These are phyloP conservation scores for Irena cyanogastra DNA, from an alignment of 2,113 vertebrate species.

Conservation along the genomic window DNA sequence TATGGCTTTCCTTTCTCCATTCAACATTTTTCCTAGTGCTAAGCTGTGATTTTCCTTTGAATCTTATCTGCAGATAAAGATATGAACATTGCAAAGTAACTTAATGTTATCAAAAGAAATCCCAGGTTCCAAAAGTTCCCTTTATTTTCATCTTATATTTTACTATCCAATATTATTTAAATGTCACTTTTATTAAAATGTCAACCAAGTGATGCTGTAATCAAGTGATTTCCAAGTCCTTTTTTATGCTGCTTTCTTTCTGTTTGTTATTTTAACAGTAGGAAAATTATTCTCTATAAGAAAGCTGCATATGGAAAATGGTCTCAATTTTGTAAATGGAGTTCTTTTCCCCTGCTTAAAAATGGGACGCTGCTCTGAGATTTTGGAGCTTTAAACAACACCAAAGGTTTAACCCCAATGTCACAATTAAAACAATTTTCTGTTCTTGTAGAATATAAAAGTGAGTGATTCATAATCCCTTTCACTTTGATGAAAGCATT, in stretches of 20 bases:
- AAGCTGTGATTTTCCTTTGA: neutral
- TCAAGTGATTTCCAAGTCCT: neutral
- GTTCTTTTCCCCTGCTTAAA: neutral
- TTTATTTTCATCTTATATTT: slow-evolving; percentile 57
- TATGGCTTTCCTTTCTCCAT: neutral
- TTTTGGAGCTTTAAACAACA: neutral
- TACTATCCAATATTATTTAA: slow-evolving; percentile 50
- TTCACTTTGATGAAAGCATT: neutral
- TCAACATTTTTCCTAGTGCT: neutral
- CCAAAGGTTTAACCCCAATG: neutral
- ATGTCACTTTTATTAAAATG: slow-evolving; percentile 56
- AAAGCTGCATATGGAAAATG: neutral
- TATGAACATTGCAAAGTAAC: neutral
- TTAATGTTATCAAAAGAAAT: neutral
- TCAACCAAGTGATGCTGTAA: slow-evolving; percentile 29
- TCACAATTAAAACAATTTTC: slow-evolving; percentile 5
- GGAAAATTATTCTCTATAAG: neutral
- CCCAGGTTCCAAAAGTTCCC: neutral
- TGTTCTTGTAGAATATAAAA: neutral
- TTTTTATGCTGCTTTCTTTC: slow-evolving; percentile 26
- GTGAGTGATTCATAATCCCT: neutral
- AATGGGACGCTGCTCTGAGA: neutral
- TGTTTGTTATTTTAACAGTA: slow-evolving; percentile 49
- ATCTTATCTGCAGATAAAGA: neutral
- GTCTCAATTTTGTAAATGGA: neutral